Conservation (phyloP, 2,888 invertebrate species). For the Drosophila birchii region DNA sequence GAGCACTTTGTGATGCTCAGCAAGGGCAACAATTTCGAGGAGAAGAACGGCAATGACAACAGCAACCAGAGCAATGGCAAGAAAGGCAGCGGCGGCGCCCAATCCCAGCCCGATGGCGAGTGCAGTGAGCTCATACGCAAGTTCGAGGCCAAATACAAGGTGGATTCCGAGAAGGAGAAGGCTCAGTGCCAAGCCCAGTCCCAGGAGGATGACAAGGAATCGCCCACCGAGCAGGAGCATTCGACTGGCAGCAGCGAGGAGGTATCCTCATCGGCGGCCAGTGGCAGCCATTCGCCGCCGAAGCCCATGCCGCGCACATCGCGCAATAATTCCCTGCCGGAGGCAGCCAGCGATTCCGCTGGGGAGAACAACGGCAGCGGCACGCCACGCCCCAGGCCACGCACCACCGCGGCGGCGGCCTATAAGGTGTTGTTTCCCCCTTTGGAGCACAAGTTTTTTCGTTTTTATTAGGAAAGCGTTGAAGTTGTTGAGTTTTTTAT, state of each 20-base stretch:
- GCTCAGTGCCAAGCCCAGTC: conserved; percentile 9
- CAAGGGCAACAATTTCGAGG: conserved; percentile 68
- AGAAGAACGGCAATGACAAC: conserved; percentile 68
- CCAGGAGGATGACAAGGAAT: conserved; percentile 81
- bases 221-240: conserved; percentile 82
- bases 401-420: conserved; percentile 89
- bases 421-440: conserved; percentile 88
- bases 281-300: conserved; percentile 86
- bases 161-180: conserved; percentile 81
- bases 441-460: not conserved
- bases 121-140: conserved; percentile 86
- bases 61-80: conserved; percentile 45
- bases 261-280: conserved; percentile 75
- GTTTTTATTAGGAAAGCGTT: not conserved
- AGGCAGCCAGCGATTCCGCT: conserved; percentile 84
- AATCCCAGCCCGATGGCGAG: conserved; percentile 85
- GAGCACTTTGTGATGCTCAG: conserved; percentile 67
- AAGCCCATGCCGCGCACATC: conserved; percentile 93
- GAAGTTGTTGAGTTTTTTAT: not conserved
- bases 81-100: conserved; percentile 17
- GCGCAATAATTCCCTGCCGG: conserved; percentile 89
- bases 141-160: conserved; percentile 86
- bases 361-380: conserved; percentile 48
- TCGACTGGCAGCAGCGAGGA: conserved; percentile 84
- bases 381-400: conserved; percentile 87